phyloP scores from a whole-genome alignment of 92 coral and sea anemone species.

The Actinostola sp. region DNA sequence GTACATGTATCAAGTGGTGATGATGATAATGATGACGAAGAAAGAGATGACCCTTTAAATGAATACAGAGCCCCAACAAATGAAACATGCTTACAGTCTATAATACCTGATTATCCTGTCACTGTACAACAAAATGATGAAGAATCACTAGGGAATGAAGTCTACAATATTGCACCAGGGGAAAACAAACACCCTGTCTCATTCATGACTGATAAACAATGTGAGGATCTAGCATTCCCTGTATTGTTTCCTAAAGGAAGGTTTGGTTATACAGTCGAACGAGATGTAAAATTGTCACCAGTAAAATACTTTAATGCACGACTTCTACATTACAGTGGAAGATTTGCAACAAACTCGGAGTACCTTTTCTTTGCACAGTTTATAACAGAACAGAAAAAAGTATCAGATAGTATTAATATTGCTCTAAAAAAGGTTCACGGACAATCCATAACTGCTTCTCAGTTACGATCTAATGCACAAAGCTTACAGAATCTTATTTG shows the following conservation, averaged over 20 bases:
- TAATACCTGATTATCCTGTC: slow-evolving; percentile 58
- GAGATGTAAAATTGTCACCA: slow-evolving; percentile 37
- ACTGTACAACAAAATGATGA: slow-evolving; percentile 17
- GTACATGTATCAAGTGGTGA: too few relatives aligned
- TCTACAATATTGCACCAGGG: slow-evolving; percentile 51
- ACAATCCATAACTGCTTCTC: slow-evolving; percentile 52
- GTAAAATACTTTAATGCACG: slow-evolving; percentile 54
- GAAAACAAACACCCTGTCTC: slow-evolving; percentile 62
- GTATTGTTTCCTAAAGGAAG: slow-evolving; percentile 68
- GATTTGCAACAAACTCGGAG: too few relatives aligned
- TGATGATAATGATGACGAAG: slow-evolving; percentile 30
- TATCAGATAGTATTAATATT: slow-evolving; percentile 53
- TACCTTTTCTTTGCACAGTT: slow-evolving; percentile 71
- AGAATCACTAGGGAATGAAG: slow-evolving; percentile 54
- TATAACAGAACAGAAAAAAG: slow-evolving; percentile 59
- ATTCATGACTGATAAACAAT: slow-evolving; percentile 54
- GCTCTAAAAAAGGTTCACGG: slow-evolving; percentile 63
- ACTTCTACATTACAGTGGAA: too few relatives aligned
- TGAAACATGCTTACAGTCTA: slow-evolving; percentile 69
- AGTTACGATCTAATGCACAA: slow-evolving; percentile 43
- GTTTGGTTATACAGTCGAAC: slow-evolving; percentile 50
- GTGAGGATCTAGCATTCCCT: slow-evolving; percentile 76
- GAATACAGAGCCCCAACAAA: slow-evolving; percentile 49
- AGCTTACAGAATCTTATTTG: too few relatives aligned
- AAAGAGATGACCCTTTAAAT: slow-evolving; percentile 59